phyloP scores from a whole-genome alignment of 2,888 invertebrate species.

The Epicampocera succincta region DNA sequence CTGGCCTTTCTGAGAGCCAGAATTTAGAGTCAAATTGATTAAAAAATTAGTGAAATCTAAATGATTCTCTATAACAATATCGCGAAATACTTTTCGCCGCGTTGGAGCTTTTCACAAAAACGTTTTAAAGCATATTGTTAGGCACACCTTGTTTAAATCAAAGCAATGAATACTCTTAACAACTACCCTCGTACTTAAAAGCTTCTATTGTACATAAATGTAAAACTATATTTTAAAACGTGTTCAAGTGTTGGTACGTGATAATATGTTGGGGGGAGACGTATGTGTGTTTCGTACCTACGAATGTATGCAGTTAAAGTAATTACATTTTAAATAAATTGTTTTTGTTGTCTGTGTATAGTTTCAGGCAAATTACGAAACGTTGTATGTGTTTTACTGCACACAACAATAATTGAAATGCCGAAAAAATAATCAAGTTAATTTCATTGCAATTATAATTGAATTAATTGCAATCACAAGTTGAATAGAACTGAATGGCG shows the following conservation, averaged over 20 bases:
- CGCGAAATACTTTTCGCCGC: no score
- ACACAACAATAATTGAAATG: slow-evolving; percentile 45
- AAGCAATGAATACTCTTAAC: not conserved
- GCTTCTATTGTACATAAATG: not conserved
- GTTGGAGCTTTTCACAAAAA: no score
- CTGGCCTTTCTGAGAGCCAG: no score
- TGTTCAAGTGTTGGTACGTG: slow-evolving; percentile 15
- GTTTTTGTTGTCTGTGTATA: slow-evolving; percentile 60
- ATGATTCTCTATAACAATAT: no score
- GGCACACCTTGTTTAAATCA: no score
- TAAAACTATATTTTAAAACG: not conserved
- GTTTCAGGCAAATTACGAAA: slow-evolving; percentile 56
- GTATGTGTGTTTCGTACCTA: not conserved
- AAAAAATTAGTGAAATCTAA: no score
- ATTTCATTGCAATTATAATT: slow-evolving; percentile 68
- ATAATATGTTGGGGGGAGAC: not conserved
- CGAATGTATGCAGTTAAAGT: slow-evolving; percentile 40
- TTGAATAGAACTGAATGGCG: slow-evolving; percentile 39
- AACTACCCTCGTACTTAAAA: not conserved
- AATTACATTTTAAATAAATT: slow-evolving; percentile 69
- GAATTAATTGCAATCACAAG: slow-evolving; percentile 68
- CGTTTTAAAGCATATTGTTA: no score
- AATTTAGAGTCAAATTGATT: no score
- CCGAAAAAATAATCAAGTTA: slow-evolving; percentile 57
- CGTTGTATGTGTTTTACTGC: slow-evolving; percentile 25